Evolutionary conservation across 2,113 vertebrate genomes (phyloP).

Genomic region (Brienomyrus brachyistius): DNA sequence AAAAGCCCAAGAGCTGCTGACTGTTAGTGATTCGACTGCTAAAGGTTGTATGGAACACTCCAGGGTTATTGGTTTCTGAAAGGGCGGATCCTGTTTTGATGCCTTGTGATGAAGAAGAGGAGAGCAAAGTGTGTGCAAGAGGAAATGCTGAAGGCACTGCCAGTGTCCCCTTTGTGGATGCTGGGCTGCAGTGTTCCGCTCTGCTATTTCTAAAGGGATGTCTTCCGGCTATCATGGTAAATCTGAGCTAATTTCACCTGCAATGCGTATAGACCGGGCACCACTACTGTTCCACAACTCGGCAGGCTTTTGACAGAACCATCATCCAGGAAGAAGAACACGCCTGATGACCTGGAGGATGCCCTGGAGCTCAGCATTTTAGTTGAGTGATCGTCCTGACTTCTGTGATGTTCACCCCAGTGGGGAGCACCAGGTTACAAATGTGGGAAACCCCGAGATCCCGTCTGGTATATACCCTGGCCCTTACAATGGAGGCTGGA

Average conservation of each 20-base stretch:
- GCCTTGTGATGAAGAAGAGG: not conserved
- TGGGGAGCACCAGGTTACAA: not conserved
- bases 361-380: not conserved
- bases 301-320: not conserved
- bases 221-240: not conserved
- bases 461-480: not conserved
- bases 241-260: not conserved
- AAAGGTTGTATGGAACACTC: not conserved
- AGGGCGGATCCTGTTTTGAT: not conserved
- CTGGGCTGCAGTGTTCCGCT: not conserved
- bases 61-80: not conserved
- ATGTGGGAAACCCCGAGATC: not conserved
- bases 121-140: not conserved
- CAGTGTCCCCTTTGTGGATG: not conserved
- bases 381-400: not conserved
- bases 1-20: not conserved
- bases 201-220: not conserved
- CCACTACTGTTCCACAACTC: not conserved
- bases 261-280: not conserved
- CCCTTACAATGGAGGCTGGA: not conserved
- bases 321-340: not conserved
- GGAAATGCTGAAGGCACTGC: not conserved
- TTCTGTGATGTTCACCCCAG: not conserved
- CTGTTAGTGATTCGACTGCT: not conserved
- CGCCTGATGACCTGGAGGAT: not conserved